phyloP scores from a whole-genome alignment of 2,888 invertebrate species.

The Physocephala rufipes region DNA sequence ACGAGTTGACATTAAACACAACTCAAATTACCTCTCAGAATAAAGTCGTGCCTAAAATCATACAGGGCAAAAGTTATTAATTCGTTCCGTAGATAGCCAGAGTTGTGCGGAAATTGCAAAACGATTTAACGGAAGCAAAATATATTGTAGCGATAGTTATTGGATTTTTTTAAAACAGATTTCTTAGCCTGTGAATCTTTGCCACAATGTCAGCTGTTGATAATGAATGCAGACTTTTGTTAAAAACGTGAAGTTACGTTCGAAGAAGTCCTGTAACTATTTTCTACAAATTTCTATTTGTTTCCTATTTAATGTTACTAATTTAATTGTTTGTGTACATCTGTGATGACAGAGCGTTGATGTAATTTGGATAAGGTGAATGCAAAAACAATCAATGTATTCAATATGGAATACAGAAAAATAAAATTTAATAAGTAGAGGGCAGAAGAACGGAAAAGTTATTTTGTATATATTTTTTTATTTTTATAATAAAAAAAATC shows the following conservation, averaged over 20 bases:
- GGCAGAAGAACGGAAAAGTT: not conserved
- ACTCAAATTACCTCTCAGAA: too few relatives aligned
- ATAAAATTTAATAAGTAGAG: not conserved
- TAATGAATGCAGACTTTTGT: not conserved
- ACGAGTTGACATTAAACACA: too few relatives aligned
- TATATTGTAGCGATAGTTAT: too few relatives aligned
- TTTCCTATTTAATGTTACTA: not conserved
- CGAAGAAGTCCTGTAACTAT: not conserved
- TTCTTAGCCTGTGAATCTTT: too few relatives aligned
- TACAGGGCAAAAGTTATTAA: too few relatives aligned
- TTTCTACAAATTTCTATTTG: not conserved
- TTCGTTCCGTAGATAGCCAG: too few relatives aligned
- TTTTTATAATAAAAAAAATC: constrained; percentile 24
- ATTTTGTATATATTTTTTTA: constrained; percentile 28
- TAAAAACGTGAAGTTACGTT: not conserved
- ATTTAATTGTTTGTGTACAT: constrained; percentile 20
- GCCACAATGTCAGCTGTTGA: too few relatives aligned
- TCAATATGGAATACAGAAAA: constrained; percentile 32
- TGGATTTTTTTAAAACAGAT: too few relatives aligned
- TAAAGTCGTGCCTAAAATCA: too few relatives aligned
- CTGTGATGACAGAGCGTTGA: not conserved
- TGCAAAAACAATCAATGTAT: constrained; percentile 22
- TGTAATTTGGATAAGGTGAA: not conserved
- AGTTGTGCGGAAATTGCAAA: too few relatives aligned
- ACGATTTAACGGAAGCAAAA: too few relatives aligned